A percentile compares a stretch with the other conserved stretches of the same genome.
These are phyloP conservation scores for Microctenopoma stevenorrisi DNA, from an alignment of 2,797 vertebrate species.

Conservation along the genomic window DNA sequence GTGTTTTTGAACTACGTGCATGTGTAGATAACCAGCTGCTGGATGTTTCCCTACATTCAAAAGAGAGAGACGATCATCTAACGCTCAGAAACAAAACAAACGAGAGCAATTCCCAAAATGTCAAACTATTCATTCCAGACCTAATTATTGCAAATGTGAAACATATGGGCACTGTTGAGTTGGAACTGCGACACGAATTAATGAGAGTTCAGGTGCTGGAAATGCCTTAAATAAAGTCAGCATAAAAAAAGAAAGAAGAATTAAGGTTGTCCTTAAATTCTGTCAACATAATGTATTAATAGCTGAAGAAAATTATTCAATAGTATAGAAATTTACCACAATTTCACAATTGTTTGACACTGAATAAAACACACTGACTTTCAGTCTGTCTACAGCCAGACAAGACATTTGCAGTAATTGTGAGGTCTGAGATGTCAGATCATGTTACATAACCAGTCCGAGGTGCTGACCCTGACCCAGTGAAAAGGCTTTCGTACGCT, in stretches of 20 bases:
- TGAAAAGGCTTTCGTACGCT: conserved; percentile 4
- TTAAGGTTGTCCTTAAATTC: not conserved
- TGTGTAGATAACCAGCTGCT: not conserved
- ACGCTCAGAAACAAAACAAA: not conserved
- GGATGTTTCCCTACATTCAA: not conserved
- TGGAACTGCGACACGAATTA: not conserved
- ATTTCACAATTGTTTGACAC: conserved; percentile 27
- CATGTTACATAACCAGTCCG: conserved; percentile 32
- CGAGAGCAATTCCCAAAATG: not conserved
- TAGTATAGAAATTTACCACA: conserved; percentile 2
- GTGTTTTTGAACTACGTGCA: not conserved
- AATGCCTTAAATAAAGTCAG: not conserved
- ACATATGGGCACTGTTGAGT: not conserved
- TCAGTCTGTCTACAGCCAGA: conserved; percentile 4
- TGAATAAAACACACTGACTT: conserved; percentile 31
- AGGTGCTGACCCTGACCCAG: conserved; percentile 29
- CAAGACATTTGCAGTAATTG: conserved; percentile 27
- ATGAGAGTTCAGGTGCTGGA: not conserved
- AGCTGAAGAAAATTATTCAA: not conserved
- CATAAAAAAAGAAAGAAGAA: not conserved
- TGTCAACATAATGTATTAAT: not conserved
- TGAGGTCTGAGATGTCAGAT: conserved; percentile 31
- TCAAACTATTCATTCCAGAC: not conserved
- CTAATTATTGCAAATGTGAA: not conserved
- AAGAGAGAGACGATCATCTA: not conserved